Base-by-base conservation (phyloP, 2,888 invertebrate species). In the Cenopis cana region DNA sequence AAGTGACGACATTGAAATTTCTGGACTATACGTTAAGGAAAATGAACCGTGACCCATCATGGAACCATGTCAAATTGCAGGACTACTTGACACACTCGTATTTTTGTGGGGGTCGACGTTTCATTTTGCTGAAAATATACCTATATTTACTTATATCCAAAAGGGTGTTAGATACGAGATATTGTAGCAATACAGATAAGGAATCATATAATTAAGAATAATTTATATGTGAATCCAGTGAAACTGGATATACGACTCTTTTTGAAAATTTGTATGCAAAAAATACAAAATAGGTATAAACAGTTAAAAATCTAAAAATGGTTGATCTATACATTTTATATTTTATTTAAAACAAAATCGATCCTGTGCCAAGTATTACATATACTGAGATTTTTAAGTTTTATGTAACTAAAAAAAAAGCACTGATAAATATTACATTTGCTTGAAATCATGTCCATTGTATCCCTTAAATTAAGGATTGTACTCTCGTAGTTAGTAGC, bases 151-250 rank as follows among this genome's bases (percentile, higher is more conserved):
- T 24, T 52, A n/a, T 50, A 64, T 54, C 52, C 20, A 54, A 64
- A 38, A 64, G 38, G 62, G 64, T 36, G 62, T 62, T 50, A 52
- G 33, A 17, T 50, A 33, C 36, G 29, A 49, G n/a, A 62, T 62
- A 50, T 29, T 9, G 14, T 62, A 64, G 38, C n/a, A 54, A 54
- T 62, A 56, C 36, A 54, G 55, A n/a, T 60, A 56, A 36, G 17
- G 10, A 60, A 60, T 29, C 20, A 29, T 24, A 6, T 68, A 65
- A 75, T 52, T 75, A 75, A 72, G 55, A 62, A 74, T 74, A 18
- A 64, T 54, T 52, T 64, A 64, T 64, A 54, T 52, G 36, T n/a
- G 36, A 64, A 38, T 38, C 38, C 64, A 64, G 64, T 64, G n/a
- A 54, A 38, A 64, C 64, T 64, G 64, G 52, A 38, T 64, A 54